phyloP scores from a whole-genome alignment of 2,888 invertebrate species.

The Apamea crenata region DNA sequence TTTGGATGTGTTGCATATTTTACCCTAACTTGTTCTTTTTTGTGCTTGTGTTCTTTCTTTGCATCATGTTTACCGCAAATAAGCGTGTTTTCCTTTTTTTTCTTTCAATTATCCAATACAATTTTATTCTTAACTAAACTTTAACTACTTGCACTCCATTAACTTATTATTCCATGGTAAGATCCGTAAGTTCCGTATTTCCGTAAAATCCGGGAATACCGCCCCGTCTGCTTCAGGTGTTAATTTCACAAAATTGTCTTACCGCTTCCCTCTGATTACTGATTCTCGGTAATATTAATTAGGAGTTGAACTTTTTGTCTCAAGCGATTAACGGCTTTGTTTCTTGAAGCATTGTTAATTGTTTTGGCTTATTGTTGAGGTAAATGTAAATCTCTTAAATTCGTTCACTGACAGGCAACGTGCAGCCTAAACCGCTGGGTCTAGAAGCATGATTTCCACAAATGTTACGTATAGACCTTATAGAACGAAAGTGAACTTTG shows the following conservation, averaged over 20 bases:
- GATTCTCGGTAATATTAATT: conserved; percentile 62
- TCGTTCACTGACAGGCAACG: neutral
- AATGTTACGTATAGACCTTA: neutral
- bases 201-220: conserved; percentile 46
- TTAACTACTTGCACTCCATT: conserved; percentile 29
- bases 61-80: neutral
- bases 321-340: conserved; percentile 52
- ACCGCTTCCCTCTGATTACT: conserved; percentile 57
- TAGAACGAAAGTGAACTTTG: neutral
- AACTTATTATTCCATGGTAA: conserved; percentile 27
- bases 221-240: conserved; percentile 60
- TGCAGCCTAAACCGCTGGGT: neutral
- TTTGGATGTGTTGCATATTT: neutral
- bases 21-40: neutral
- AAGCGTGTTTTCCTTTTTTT: neutral
- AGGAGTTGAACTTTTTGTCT: conserved; percentile 57
- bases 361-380: conserved; percentile 20
- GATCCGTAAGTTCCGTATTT: conserved; percentile 53
- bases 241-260: conserved; percentile 67
- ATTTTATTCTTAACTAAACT: neutral
- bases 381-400: neutral
- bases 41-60: neutral
- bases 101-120: neutral
- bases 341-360: conserved; percentile 48
- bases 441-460: neutral